Conservation (phyloP, 2,113 vertebrate species). For the Psettodes erumei region DNA sequence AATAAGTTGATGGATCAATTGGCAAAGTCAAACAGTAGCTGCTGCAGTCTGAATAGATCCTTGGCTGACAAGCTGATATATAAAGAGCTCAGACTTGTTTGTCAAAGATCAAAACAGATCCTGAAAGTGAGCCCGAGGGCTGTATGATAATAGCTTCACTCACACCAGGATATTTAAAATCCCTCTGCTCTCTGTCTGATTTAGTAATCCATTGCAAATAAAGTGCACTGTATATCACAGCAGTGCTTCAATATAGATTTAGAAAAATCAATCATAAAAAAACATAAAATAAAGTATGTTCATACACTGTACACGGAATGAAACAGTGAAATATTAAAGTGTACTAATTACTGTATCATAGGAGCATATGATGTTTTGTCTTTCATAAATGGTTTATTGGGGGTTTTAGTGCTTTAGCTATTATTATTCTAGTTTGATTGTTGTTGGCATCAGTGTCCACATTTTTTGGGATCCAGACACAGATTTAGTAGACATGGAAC, state of each 20-base stretch:
- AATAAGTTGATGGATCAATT: conserved; percentile 70
- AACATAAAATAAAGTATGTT: background rate
- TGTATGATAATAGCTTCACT: conserved; percentile 59
- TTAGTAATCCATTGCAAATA: conserved; percentile 46
- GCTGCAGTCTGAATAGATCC: conserved; percentile 41
- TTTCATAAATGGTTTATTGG: fast-evolving
- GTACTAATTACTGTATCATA: background rate
- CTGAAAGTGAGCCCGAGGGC: conserved; percentile 66
- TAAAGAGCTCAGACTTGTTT: conserved; percentile 63
- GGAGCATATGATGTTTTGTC: background rate
- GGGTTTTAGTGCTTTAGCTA: background rate
- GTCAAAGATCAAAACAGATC: conserved; percentile 61
- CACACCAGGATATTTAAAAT: conserved; percentile 65
- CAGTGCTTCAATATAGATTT: background rate
- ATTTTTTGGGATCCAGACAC: background rate
- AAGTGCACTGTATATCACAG: background rate
- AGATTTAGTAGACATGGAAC: background rate
- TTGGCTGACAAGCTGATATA: conserved; percentile 53
- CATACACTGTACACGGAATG: background rate
- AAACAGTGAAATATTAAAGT: background rate
- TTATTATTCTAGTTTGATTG: background rate
- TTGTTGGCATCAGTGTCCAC: background rate
- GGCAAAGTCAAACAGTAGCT: conserved; percentile 52
- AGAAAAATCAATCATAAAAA: background rate
- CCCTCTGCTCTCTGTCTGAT: conserved; percentile 42